Conservation (phyloP, 2,888 invertebrate species). For the Strigamia crassipes region DNA sequence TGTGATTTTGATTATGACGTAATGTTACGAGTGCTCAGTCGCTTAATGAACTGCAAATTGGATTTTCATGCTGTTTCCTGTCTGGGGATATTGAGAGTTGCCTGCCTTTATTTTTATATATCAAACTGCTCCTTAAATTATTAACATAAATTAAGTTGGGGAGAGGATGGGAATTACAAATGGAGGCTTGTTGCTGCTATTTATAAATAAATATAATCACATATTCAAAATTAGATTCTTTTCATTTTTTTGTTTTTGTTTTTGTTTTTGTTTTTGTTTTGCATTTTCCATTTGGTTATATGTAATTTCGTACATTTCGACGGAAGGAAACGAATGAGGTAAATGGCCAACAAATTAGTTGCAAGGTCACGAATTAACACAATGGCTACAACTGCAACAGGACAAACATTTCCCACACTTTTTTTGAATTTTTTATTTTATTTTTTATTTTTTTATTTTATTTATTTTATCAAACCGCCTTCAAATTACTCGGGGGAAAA, state of each 20-base stretch:
- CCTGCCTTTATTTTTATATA: neutral
- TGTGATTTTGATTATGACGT: neutral
- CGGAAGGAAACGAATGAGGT: neutral
- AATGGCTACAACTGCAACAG: conserved; percentile 4
- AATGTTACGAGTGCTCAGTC: neutral
- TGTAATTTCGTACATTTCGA: neutral
- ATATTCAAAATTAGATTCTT: no score
- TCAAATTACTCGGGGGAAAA: neutral
- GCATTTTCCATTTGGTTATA: no score
- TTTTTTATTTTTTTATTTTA: neutral
- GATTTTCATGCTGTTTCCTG: neutral
- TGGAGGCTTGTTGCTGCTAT: neutral
- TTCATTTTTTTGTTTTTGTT: no score
- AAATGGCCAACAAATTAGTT: neutral
- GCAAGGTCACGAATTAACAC: neutral
- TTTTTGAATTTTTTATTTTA: neutral
- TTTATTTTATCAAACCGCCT: neutral
- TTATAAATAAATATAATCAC: neutral
- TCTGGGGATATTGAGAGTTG: conserved; percentile 5
- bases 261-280: no score
- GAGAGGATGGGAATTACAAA: neutral
- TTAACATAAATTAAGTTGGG: neutral
- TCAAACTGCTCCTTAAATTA: neutral
- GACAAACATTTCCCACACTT: conserved; percentile 4
- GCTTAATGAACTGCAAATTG: conserved; percentile 10